These are phyloP conservation scores for Synanthedon formicaeformis DNA, from an alignment of 2,888 invertebrate genomes.

Conservation along the genomic window DNA sequence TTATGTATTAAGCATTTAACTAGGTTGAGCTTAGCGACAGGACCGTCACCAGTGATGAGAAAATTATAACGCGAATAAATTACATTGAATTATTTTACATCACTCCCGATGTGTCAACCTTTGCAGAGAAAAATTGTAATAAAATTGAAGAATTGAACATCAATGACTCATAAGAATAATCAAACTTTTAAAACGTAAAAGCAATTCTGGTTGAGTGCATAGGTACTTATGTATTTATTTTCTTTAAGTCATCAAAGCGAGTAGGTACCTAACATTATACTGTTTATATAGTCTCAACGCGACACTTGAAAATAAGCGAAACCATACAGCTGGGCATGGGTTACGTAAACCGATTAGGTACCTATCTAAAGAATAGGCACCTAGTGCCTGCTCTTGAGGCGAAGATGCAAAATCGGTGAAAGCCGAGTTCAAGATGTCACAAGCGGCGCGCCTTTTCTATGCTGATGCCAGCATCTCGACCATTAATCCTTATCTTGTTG, in stretches of 20 bases:
- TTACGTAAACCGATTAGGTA: slow-evolving; percentile 9
- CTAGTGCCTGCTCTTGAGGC: slow-evolving; percentile 12
- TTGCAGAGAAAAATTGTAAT: no score
- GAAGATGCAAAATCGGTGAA: slow-evolving; percentile 38
- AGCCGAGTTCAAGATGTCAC: slow-evolving; percentile 60
- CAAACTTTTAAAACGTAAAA: no score
- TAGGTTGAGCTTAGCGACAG: no score
- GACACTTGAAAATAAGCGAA: slow-evolving; percentile 4
- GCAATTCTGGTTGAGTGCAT: no score
- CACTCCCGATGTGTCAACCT: no score
- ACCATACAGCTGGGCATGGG: not conserved
- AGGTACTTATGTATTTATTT: not conserved
- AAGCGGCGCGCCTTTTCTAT: slow-evolving; percentile 18
- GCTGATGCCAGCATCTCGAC: slow-evolving; percentile 17
- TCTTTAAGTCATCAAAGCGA: not conserved
- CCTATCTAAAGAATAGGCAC: slow-evolving; percentile 12
- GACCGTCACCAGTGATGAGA: no score
- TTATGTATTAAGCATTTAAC: no score
- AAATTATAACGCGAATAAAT: no score
- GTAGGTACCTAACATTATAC: not conserved
- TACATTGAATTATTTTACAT: no score
- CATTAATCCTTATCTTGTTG: slow-evolving; percentile 38
- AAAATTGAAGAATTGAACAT: no score
- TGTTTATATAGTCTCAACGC: not conserved
- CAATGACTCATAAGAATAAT: no score